These are phyloP conservation scores for Balanococcus diminutus DNA, from an alignment of 2,888 invertebrate species.

Conservation along the genomic window DNA sequence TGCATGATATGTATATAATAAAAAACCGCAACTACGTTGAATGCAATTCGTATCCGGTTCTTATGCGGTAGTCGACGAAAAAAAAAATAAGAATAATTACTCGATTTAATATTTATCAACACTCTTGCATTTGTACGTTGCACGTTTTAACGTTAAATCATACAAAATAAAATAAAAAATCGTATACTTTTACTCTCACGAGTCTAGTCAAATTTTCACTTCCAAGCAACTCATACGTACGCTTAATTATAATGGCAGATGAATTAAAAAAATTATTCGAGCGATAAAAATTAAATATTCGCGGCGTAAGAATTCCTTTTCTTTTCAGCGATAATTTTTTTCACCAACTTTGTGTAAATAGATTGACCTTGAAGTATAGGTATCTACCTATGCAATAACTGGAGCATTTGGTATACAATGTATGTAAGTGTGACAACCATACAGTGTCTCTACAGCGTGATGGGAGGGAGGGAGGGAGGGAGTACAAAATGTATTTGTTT, in stretches of 20 bases:
- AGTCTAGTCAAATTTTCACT: neutral
- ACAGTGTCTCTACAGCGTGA: too few species aligned
- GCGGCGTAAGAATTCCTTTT: neutral
- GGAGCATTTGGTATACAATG: too few species aligned
- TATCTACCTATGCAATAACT: neutral
- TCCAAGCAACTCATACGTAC: neutral
- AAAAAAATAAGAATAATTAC: neutral
- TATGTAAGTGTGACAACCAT: too few species aligned
- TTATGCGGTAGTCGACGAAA: neutral
- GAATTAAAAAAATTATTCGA: neutral
- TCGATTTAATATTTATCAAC: neutral
- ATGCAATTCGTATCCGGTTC: conserved; percentile 8
- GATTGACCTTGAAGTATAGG: neutral
- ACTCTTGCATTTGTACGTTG: neutral
- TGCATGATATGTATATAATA: conserved; percentile 3
- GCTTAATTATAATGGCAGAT: neutral
- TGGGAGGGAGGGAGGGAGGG: too few species aligned
- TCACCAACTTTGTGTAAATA: neutral
- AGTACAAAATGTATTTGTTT: too few species aligned
- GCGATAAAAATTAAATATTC: neutral
- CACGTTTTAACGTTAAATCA: neutral
- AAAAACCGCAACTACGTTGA: neutral
- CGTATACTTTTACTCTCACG: neutral
- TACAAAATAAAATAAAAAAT: neutral
- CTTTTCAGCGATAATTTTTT: neutral